Evolutionary conservation across 2,113 vertebrate species (phyloP).

Genomic region (Pachyramphus minor): DNA sequence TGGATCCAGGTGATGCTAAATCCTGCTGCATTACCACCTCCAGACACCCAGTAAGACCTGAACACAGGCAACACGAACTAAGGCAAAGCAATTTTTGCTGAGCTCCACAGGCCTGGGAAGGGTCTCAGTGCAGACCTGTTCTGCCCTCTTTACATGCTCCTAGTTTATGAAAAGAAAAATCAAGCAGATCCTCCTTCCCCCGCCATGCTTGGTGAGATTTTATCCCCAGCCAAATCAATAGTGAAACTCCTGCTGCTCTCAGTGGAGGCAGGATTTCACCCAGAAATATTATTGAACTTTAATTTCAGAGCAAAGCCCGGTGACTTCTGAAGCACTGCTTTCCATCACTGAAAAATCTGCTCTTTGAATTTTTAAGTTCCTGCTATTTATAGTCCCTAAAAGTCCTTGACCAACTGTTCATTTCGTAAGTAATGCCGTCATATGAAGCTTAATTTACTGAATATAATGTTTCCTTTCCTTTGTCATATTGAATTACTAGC

Average conservation of each 20-base stretch:
- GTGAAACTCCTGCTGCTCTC: neutral
- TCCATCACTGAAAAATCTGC: neutral
- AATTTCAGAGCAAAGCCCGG: neutral
- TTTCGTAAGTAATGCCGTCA: neutral
- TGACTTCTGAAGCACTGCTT: neutral
- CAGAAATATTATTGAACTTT: neutral
- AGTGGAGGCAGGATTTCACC: neutral
- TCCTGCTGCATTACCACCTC: neutral
- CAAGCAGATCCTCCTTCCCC: neutral
- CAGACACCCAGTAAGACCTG: neutral
- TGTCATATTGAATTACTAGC: conserved; percentile 39
- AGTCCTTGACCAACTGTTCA: neutral
- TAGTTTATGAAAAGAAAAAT: neutral
- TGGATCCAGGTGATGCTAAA: neutral
- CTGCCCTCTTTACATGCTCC: neutral
- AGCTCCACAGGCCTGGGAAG: neutral
- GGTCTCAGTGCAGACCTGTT: neutral
- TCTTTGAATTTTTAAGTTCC: neutral
- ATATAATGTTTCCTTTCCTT: conserved; percentile 23
- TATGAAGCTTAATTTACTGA: neutral
- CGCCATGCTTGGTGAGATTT: neutral
- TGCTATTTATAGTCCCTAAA: neutral
- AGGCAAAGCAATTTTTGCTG: neutral
- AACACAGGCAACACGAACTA: accelerated
- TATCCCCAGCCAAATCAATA: neutral